Conservation (phyloP, 1,140 invertebrate species). For the Nymphalis io region DNA sequence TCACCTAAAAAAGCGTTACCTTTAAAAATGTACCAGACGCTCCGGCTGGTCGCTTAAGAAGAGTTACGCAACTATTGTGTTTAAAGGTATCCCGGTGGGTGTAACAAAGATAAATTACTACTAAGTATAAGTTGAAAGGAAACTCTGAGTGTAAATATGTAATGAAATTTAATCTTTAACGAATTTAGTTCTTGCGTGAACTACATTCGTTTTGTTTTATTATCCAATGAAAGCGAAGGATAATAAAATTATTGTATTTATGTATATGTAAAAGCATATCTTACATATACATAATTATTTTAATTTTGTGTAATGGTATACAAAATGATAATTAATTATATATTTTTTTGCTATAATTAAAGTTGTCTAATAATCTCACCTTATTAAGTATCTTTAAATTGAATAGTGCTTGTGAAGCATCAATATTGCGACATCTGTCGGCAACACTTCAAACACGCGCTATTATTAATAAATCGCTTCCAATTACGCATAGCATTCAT, state of each 20-base stretch:
- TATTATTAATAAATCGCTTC: conserved; percentile 32
- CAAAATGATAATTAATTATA: too few relatives aligned
- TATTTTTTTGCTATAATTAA: too few relatives aligned
- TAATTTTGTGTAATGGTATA: too few relatives aligned
- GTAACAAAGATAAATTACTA: conserved; percentile 24
- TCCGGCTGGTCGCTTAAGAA: conserved; percentile 17
- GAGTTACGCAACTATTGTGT: conserved; percentile 25
- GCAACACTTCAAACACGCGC: background rate
- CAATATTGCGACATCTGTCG: background rate
- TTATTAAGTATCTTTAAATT: background rate
- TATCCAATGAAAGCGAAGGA: background rate
- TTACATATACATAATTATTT: too few relatives aligned
- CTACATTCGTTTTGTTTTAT: conserved; percentile 4
- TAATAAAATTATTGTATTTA: background rate
- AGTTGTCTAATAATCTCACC: too few relatives aligned
- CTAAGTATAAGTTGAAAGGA: conserved; percentile 13
- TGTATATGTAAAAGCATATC: too few relatives aligned
- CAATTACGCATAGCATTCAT: conserved; percentile 44
- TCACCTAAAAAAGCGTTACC: conserved; percentile 53
- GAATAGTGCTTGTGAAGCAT: background rate
- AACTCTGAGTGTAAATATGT: conserved; percentile 23
- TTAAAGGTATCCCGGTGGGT: conserved; percentile 16
- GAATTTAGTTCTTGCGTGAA: conserved; percentile 1
- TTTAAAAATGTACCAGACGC: conserved; percentile 29
- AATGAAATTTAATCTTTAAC: conserved; percentile 22